A percentile compares a stretch with the other conserved stretches of the same genome.
phyloP scores from a whole-genome alignment of 35 echinoderm and acorn worm genomes.

The Diadema setosum region DNA sequence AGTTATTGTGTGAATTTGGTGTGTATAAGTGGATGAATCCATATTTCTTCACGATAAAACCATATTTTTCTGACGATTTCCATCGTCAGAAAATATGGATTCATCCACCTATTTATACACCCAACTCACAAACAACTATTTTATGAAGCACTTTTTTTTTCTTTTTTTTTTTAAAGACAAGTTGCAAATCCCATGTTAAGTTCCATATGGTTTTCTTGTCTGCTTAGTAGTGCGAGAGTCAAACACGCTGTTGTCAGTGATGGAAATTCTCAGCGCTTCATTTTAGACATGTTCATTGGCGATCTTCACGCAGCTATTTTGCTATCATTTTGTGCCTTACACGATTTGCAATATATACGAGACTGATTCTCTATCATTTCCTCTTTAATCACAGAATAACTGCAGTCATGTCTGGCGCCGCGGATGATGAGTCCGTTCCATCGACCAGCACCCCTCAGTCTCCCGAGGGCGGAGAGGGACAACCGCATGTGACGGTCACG shows the following conservation, averaged over 20 bases:
- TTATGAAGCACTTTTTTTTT: no score
- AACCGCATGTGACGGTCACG: neutral
- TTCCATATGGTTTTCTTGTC: neutral
- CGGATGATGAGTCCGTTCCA: neutral
- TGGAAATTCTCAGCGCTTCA: neutral
- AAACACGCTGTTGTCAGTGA: neutral
- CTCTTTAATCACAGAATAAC: neutral
- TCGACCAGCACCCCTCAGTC: neutral
- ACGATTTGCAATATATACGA: neutral
- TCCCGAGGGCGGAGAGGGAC: neutral
- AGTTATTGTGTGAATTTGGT: no score
- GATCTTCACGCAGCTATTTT: neutral
- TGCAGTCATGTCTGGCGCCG: neutral
- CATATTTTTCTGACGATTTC: no score
- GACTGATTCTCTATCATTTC: neutral
- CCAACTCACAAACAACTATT: no score
- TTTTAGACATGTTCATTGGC: neutral
- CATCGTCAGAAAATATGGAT: no score
- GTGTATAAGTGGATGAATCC: no score
- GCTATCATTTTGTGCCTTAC: neutral
- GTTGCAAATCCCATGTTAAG: no score
- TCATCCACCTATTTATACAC: no score
- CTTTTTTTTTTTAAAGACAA: no score
- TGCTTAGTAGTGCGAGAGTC: neutral
- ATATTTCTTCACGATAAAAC: no score